phyloP scores from a whole-genome alignment of 2,888 invertebrate species.

The Lypha dubia region DNA sequence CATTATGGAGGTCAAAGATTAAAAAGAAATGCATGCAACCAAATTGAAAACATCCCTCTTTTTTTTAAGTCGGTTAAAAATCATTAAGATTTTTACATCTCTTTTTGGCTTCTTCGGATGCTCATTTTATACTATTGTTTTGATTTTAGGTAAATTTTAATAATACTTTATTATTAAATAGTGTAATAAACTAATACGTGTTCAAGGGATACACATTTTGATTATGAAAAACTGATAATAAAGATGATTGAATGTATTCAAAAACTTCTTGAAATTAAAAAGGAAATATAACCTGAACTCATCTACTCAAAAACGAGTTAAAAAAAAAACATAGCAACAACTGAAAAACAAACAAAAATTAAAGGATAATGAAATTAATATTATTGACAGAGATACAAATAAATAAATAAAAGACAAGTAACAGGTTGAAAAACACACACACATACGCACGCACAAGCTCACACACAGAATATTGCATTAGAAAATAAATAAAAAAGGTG shows the following conservation, averaged over 20 bases:
- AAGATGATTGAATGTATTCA: constrained; percentile 49
- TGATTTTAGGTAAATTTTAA: background rate
- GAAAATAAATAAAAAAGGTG: background rate
- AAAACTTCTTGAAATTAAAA: constrained; percentile 22
- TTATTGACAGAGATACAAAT: constrained; percentile 1
- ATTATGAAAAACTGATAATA: background rate
- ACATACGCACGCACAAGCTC: background rate
- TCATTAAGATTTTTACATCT: background rate
- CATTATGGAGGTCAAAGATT: too few species aligned
- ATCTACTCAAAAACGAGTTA: background rate
- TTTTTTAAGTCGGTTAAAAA: too few species aligned
- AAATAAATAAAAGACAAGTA: constrained; percentile 37
- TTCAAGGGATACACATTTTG: background rate
- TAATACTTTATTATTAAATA: too few species aligned
- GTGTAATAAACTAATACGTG: too few species aligned
- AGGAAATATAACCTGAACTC: constrained; percentile 3
- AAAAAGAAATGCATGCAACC: too few species aligned
- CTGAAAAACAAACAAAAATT: background rate
- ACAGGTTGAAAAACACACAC: constrained; percentile 25
- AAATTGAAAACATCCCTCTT: too few species aligned
- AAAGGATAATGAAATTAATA: constrained; percentile 34
- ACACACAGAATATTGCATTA: background rate
- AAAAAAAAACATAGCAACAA: background rate
- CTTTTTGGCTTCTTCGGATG: background rate
- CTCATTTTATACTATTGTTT: background rate